Conservation (phyloP, 2,797 vertebrate genomes). For the Crocidura indochinensis region DNA sequence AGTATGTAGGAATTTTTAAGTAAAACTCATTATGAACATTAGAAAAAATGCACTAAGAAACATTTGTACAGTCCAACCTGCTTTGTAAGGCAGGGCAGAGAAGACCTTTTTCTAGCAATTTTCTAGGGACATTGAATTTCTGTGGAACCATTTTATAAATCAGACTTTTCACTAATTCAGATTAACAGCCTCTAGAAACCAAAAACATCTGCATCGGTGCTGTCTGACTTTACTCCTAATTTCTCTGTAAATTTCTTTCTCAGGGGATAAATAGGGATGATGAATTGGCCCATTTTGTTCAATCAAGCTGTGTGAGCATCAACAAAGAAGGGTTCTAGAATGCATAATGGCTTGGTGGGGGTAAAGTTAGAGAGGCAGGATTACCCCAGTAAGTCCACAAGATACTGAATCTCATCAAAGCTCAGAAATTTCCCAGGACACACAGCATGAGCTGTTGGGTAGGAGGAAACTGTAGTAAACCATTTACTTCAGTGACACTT, state of each 20-base stretch:
- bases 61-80: neutral
- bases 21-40: neutral
- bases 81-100: constrained; percentile 1
- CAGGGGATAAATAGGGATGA: constrained; percentile 65
- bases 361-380: constrained; percentile 71
- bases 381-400: constrained; percentile 67
- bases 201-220: constrained; percentile 63
- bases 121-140: neutral
- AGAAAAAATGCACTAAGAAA: neutral
- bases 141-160: constrained; percentile 37
- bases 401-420: constrained; percentile 50
- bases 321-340: constrained; percentile 80
- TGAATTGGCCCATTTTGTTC: constrained; percentile 83
- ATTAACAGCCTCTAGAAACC: constrained; percentile 66
- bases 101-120: constrained; percentile 2
- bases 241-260: constrained; percentile 82
- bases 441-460: neutral
- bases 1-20: neutral
- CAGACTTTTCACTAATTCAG: constrained; percentile 84
- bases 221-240: constrained; percentile 83
- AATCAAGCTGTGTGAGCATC: constrained; percentile 79
- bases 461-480: neutral
- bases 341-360: constrained; percentile 71
- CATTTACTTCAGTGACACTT: constrained; percentile 14
- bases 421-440: constrained; percentile 62